phyloP scores from a whole-genome alignment of 1,140 invertebrate genomes.

The Cataglyphis hispanica region DNA sequence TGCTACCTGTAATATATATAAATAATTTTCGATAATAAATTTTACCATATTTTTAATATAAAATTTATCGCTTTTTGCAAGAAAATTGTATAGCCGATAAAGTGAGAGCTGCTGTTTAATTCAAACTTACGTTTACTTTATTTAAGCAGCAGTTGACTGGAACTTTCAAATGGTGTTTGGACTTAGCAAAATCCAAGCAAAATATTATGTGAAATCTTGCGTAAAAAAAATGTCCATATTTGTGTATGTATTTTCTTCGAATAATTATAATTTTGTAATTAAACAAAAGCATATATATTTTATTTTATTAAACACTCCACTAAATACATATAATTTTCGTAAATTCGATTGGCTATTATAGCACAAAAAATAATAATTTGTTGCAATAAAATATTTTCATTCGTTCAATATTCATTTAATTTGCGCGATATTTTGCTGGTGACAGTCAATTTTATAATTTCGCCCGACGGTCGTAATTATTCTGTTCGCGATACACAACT shows the following conservation, averaged over 20 bases:
- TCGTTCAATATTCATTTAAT: neutral
- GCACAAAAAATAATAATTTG: neutral
- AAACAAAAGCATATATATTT: neutral
- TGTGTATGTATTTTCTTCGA: neutral
- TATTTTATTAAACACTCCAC: neutral
- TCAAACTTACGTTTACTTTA: conserved; percentile 17
- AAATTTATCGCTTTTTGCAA: neutral
- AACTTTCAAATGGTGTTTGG: neutral
- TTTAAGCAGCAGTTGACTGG: conserved; percentile 14
- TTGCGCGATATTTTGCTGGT: neutral
- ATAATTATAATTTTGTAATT: conserved; percentile 27
- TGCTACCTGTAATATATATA: neutral
- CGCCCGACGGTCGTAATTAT: conserved; percentile 18
- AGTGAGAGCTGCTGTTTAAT: neutral
- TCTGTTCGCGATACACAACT: conserved; percentile 42
- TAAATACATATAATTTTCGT: neutral
- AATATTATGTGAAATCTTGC: neutral
- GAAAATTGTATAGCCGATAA: conserved; percentile 14
- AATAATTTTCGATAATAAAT: neutral
- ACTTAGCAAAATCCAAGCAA: neutral
- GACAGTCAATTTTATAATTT: conserved; percentile 3
- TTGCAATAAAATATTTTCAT: neutral
- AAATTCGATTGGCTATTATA: no score
- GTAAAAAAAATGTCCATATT: neutral
- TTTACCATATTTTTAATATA: neutral